phyloP scores from a whole-genome alignment of 1,140 invertebrate species.

The Caenorhabditis latens region DNA sequence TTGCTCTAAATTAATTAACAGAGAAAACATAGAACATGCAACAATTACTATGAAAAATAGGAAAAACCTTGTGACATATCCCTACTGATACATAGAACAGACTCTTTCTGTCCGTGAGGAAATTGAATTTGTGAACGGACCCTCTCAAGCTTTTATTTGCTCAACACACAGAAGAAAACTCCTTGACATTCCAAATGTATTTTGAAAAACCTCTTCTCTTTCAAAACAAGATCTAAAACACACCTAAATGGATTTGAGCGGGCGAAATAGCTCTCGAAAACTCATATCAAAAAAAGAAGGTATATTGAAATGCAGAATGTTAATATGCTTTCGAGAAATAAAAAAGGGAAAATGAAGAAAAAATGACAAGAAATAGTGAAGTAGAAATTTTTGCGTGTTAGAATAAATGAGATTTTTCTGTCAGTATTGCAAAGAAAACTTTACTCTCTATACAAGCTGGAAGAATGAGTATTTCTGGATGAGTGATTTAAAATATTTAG shows the following conservation, averaged over 20 bases:
- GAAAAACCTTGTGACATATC: neutral
- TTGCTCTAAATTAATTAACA: too few relatives aligned
- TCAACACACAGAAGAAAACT: neutral
- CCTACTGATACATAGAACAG: slow-evolving; percentile 30
- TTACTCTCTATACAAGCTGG: neutral
- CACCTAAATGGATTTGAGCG: neutral
- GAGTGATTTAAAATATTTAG: neutral
- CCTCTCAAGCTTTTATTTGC: slow-evolving; percentile 38
- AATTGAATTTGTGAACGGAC: slow-evolving; percentile 45
- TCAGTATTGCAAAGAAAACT: neutral
- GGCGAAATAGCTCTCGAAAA: neutral
- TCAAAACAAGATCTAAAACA: neutral
- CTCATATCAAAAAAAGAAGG: neutral
- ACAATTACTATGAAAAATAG: neutral
- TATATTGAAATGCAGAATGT: neutral
- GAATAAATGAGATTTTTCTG: slow-evolving; percentile 56
- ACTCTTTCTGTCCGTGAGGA: neutral
- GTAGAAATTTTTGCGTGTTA: slow-evolving; percentile 6
- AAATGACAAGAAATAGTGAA: neutral
- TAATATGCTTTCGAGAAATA: neutral
- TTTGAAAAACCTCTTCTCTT: neutral
- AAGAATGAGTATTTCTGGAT: neutral
- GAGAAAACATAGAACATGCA: too few relatives aligned
- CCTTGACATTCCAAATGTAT: slow-evolving; percentile 8
- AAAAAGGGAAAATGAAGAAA: neutral